Percentiles rank a stretch among this genome's conserved stretches.
Evolutionary conservation across 2,888 invertebrate species (phyloP).

Genomic region (Dioctria rufipes): DNA sequence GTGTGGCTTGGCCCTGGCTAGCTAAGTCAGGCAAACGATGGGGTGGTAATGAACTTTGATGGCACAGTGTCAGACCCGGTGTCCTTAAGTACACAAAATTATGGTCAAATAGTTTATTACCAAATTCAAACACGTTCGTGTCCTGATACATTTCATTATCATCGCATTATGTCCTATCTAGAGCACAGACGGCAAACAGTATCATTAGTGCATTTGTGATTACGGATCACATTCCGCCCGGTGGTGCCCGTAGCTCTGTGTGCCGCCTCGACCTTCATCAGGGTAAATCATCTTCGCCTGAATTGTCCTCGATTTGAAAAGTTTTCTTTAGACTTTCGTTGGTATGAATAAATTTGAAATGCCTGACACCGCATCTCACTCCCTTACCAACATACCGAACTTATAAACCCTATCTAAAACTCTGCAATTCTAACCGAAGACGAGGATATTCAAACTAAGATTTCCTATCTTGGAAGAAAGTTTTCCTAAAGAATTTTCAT

Average conservation of each 20-base stretch:
- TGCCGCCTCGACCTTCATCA: not conserved
- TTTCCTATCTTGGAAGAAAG: slow-evolving; percentile 46
- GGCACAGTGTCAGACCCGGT: not conserved
- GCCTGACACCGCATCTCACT: slow-evolving; percentile 10
- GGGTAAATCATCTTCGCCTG: slow-evolving; percentile 53
- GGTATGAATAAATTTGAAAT: slow-evolving; percentile 41
- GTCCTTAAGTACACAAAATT: slow-evolving; percentile 45
- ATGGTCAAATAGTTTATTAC: slow-evolving; percentile 47
- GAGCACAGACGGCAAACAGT: slow-evolving; percentile 45
- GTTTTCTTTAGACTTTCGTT: slow-evolving; percentile 39
- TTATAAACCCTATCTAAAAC: slow-evolving; percentile 1
- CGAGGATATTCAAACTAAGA: slow-evolving; percentile 50
- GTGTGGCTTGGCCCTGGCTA: not conserved
- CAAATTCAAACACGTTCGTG: slow-evolving; percentile 41
- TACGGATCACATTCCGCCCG: slow-evolving; percentile 1
- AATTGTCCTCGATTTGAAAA: slow-evolving; percentile 47
- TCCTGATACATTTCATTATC: slow-evolving; percentile 50
- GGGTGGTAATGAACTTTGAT: slow-evolving; percentile 32
- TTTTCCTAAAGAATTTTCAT: slow-evolving; percentile 49
- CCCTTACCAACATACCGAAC: not conserved
- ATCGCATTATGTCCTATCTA: slow-evolving; percentile 43
- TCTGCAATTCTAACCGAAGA: slow-evolving; percentile 25
- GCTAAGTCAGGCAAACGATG: not conserved
- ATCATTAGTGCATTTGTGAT: slow-evolving; percentile 48
- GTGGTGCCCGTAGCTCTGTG: too few relatives aligned